Evolutionary conservation across 2,888 invertebrate species (phyloP).

Genomic region (Mellilla xanthometata): DNA sequence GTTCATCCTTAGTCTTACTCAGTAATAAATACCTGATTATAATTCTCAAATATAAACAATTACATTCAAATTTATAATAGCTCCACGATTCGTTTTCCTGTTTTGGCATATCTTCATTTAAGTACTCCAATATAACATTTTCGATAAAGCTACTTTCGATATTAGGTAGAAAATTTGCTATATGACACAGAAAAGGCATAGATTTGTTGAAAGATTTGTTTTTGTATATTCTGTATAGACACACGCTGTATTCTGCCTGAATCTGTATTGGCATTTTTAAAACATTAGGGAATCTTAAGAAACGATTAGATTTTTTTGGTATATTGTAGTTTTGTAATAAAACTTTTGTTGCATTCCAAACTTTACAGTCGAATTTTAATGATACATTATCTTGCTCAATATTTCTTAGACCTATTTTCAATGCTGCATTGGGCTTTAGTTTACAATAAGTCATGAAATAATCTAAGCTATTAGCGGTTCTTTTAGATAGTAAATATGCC

Average conservation of each 20-base stretch:
- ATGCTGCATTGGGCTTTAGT: slow-evolving; percentile 39
- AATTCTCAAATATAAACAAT: too few species aligned
- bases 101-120: not conserved
- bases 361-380: slow-evolving; percentile 28
- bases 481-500: slow-evolving; percentile 43
- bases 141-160: slow-evolving; percentile 4
- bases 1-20: too few species aligned
- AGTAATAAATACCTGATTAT: too few species aligned
- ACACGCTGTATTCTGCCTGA: slow-evolving; percentile 44
- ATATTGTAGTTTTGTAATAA: slow-evolving; percentile 14
- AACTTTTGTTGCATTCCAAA: slow-evolving; percentile 49
- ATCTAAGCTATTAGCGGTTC: slow-evolving; percentile 31
- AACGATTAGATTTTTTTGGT: slow-evolving; percentile 30
- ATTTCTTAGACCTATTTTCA: slow-evolving; percentile 38
- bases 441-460: slow-evolving; percentile 35
- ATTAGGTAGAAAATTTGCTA: slow-evolving; percentile 26
- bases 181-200: slow-evolving; percentile 31
- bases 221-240: slow-evolving; percentile 37
- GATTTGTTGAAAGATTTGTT: slow-evolving; percentile 26
- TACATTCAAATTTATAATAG: too few species aligned
- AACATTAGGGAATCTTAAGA: slow-evolving; percentile 24
- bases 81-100: too few species aligned
- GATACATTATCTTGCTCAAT: slow-evolving; percentile 32
- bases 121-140: not conserved
- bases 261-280: slow-evolving; percentile 39